Percentiles rank a stretch among this genome's conserved stretches.
These are phyloP conservation scores for Papilio helenus DNA, from an alignment of 1,140 invertebrate species.

Conservation along the genomic window DNA sequence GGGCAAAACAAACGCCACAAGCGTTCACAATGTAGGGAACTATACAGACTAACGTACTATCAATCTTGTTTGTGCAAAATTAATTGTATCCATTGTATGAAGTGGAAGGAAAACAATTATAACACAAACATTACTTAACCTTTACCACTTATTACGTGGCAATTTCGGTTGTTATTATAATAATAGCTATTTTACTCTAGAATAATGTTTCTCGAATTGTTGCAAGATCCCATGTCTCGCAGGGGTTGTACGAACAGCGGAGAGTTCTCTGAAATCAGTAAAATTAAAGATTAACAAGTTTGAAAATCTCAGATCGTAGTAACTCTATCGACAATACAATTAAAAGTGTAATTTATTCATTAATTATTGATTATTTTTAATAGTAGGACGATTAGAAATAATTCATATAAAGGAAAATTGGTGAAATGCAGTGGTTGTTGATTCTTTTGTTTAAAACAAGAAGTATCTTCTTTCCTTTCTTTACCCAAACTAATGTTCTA, in stretches of 20 bases:
- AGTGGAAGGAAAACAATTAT: slow-evolving; percentile 1
- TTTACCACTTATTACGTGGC: not conserved
- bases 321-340: no score
- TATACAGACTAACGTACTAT: not conserved
- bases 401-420: not conserved
- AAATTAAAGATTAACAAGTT: no score
- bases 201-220: not conserved
- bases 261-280: no score
- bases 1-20: not conserved
- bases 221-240: no score
- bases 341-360: not conserved
- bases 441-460: no score
- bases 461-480: no score
- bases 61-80: slow-evolving; percentile 33
- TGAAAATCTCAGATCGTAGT: no score
- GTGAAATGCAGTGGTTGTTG: not conserved
- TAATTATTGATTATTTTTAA: not conserved
- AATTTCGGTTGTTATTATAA: not conserved
- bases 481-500: no score
- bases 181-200: not conserved
- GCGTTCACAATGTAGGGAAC: slow-evolving; percentile 9
- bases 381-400: not conserved
- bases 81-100: slow-evolving; percentile 24
- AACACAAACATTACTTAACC: not conserved
- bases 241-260: no score